Evolutionary conservation across 2,113 vertebrate species (phyloP), one percentile per base, ranked within the genome.

Genomic region (Hippocampus comes): DNA sequence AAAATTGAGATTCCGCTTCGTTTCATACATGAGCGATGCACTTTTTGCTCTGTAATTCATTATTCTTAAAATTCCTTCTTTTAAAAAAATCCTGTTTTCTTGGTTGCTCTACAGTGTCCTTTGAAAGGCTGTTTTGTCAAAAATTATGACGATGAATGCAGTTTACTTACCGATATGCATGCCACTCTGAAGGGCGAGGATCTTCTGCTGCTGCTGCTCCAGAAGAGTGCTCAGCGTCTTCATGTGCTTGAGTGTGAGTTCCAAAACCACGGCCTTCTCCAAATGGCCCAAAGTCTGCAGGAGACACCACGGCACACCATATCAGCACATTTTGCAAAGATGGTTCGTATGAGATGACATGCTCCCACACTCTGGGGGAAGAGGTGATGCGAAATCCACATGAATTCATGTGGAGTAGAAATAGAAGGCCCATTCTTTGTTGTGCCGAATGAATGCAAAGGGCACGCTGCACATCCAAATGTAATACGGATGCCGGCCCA

Each of bases 181-280:
- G 74, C 96, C 97, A 0, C 76, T 96, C 93, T 99, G 97, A 86
- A 99, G 77, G n/a, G 95, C 94, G 0, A 97, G 83, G 71, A 99
- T 98, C 82, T 98, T 96, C 91, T 99, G 96, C 78, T 99, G 97
- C 82, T 99, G 97, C 80, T 99, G 97, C 77, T 99, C 97, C 34
- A 98, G 94, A 15, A 98, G 92, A 15, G 89, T 94, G 61, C 95
- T 97, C 23, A 99, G 92, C 0, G 96, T 94, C 81, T 97, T 97
- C 89, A 99, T 95, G 1, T 99, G 97, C 84, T 99, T 99, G 86
- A 99, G 82, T 10, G 97, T 99, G 38, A 99, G 95, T 86, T 99
- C 97, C 70, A 99, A 91, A 68, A 99, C 97, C 83, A 99, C 97
- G 0, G 97, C 97, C 87, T 99, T 99, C 90, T 99, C 97, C 93